Evolutionary conservation across 2,797 vertebrate species (phyloP).

Genomic region (Enteromius fasciolatus): DNA sequence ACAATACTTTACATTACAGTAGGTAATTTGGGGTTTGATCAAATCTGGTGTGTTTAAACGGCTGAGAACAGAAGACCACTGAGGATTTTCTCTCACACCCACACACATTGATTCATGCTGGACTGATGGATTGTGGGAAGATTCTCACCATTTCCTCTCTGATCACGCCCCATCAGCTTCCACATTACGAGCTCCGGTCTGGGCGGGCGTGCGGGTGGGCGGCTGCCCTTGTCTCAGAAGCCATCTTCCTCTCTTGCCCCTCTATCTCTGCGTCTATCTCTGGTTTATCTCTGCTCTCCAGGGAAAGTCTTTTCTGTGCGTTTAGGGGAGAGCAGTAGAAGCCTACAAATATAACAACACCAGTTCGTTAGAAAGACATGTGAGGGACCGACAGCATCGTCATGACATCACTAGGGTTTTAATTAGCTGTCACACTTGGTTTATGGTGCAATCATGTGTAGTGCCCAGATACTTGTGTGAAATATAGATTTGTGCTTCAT

Average conservation of each 20-base stretch:
- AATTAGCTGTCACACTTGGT: slow-evolving; percentile 28
- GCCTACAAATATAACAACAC: not conserved
- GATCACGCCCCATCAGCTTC: slow-evolving; percentile 2
- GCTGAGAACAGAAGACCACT: not conserved
- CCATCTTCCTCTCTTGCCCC: slow-evolving; percentile 1
- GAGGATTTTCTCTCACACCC: slow-evolving; percentile 16
- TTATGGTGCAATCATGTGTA: slow-evolving; percentile 33
- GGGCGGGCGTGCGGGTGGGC: not conserved
- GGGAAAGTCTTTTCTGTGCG: not conserved
- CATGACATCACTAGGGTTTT: slow-evolving; percentile 8
- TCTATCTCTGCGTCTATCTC: not conserved
- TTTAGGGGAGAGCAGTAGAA: not conserved
- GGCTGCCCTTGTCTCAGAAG: slow-evolving; percentile 8
- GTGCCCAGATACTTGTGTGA: slow-evolving; percentile 12
- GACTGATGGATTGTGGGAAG: slow-evolving; percentile 46
- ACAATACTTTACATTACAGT: not conserved
- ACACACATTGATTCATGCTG: slow-evolving; percentile 18
- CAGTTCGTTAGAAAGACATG: not conserved
- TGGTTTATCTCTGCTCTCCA: slow-evolving; percentile 1
- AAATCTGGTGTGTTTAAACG: not conserved
- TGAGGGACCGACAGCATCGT: not conserved
- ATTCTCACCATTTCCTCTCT: slow-evolving; percentile 35
- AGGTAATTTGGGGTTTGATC: no score
- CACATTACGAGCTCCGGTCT: slow-evolving; percentile 8
- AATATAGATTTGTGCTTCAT: slow-evolving; percentile 11